Evolutionary conservation across 1,140 invertebrate genomes (phyloP), one percentile per base, ranked within the genome.

Genomic region (Plutomurus gul): DNA sequence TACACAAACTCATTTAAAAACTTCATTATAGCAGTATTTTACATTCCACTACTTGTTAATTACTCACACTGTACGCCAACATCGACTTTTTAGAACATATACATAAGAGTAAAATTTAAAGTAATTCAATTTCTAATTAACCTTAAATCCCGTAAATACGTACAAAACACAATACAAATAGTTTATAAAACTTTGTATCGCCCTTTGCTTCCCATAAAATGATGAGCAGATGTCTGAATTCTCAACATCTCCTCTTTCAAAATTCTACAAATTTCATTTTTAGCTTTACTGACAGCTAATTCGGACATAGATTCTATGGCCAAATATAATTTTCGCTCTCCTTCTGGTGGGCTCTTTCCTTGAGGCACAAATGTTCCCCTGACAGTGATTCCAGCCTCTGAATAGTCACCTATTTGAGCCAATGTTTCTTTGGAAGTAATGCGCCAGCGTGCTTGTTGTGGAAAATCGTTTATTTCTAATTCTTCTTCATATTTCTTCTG

Each of bases 391-490:
- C 98, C 98, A 3, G 97, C 98, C 87, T 99, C 98, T 0, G 97
- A 98, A 87, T 99, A 99, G 87, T 99, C 98, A 22, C 95, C 96
- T 83, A 99, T 99, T 85, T 99, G 96, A 1, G 96, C 96, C 72
- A 99, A 87, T 1, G 97, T 96, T 88, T 99, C 98, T 90, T 97
- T 98, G 70, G 95, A 98, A 1, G 97, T 99, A n/a, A 99, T 95
- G 81, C 96, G 91, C 96, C 97, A 99, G 77, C 98, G 22, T 0
- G 97, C 97, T 86, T 98, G 97, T 84, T 99, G 98, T 22, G 98
- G 98, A 88, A 99, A 99, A 87, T 99, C 98, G 85, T 99, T 99
- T 84, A 99, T 99, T 87, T 99, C 98, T 72, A 99, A 89, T 87
- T 99, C 98, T 84, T 99, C 97, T 87, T 99, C 98, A 86, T 98